phyloP scores from a whole-genome alignment of 1,140 invertebrate genomes.

The Drosophila subpulchrella region DNA sequence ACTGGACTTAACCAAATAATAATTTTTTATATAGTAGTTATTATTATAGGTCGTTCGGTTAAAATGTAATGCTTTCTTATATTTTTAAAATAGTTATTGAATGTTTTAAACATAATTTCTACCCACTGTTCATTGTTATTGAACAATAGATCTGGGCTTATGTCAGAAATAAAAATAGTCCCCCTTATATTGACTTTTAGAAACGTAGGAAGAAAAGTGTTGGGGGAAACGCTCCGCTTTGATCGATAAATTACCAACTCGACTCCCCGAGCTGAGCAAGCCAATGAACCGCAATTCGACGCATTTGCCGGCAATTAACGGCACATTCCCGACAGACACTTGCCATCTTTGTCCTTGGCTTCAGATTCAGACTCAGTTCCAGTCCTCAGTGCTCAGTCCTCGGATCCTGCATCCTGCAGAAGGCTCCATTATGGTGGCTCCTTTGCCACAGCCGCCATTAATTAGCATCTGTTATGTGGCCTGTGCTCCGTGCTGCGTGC shows the following conservation, averaged over 20 bases:
- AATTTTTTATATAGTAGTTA: too few relatives aligned
- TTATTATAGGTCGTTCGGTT: too few relatives aligned
- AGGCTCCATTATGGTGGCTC: conserved; percentile 22
- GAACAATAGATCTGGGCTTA: not conserved
- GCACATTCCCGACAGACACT: conserved; percentile 60
- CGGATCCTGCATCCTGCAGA: conserved; percentile 30
- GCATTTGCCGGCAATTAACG: conserved; percentile 79
- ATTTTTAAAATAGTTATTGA: too few relatives aligned
- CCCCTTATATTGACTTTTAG: not conserved
- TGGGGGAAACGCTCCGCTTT: not conserved
- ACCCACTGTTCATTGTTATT: too few relatives aligned
- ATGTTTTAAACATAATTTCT: not conserved
- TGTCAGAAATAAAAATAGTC: not conserved
- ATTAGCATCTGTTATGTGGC: conserved; percentile 76
- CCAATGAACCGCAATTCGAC: conserved; percentile 77
- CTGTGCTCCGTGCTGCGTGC: conserved; percentile 47
- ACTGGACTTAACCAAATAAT: too few relatives aligned
- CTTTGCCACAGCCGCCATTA: conserved; percentile 60
- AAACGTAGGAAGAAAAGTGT: not conserved
- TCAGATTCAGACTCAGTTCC: not conserved
- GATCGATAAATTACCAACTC: conserved; percentile 60
- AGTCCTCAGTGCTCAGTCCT: not conserved
- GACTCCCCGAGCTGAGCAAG: conserved; percentile 36
- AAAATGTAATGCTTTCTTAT: too few relatives aligned
- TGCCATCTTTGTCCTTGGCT: conserved; percentile 48